Conservation (phyloP, 2,888 invertebrate genomes). For the Cylloceria caligata region DNA sequence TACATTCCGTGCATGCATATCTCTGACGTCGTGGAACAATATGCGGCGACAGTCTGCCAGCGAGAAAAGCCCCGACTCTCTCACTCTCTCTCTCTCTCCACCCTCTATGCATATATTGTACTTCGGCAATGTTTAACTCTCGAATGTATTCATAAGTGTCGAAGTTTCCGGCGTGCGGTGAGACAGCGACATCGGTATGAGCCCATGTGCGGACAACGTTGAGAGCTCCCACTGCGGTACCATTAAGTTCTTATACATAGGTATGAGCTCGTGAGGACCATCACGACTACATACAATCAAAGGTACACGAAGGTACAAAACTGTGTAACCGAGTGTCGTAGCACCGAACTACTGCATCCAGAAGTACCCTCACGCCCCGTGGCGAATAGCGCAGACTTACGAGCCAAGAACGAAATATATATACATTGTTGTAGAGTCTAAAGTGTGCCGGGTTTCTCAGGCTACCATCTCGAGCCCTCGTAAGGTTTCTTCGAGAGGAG, state of each 20-base stretch:
- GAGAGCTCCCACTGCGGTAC: slow-evolving; percentile 30
- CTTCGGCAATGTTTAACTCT: slow-evolving; percentile 52
- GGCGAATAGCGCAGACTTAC: neutral
- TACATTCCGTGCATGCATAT: slow-evolving; percentile 30
- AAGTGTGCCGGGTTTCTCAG: slow-evolving; percentile 41
- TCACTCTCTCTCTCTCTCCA: neutral
- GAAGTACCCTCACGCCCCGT: neutral
- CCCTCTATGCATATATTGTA: slow-evolving; percentile 13
- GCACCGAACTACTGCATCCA: neutral
- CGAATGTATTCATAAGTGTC: slow-evolving; percentile 67
- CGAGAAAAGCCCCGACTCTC: slow-evolving; percentile 4
- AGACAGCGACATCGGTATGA: slow-evolving; percentile 42
- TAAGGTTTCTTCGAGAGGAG: slow-evolving; percentile 54
- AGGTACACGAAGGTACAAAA: slow-evolving; percentile 23
- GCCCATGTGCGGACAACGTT: slow-evolving; percentile 41
- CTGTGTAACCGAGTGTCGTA: slow-evolving; percentile 14
- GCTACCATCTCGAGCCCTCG: slow-evolving; percentile 20
- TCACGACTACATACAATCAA: slow-evolving; percentile 29
- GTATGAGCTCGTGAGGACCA: slow-evolving; percentile 35
- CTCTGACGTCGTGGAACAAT: slow-evolving; percentile 47
- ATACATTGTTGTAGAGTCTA: neutral
- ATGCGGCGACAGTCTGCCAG: slow-evolving; percentile 49
- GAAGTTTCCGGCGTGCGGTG: slow-evolving; percentile 66
- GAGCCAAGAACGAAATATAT: neutral
- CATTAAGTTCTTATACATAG: slow-evolving; percentile 60